phyloP scores from a whole-genome alignment of 2,113 vertebrate genomes.

The Shinisaurus crocodilurus region DNA sequence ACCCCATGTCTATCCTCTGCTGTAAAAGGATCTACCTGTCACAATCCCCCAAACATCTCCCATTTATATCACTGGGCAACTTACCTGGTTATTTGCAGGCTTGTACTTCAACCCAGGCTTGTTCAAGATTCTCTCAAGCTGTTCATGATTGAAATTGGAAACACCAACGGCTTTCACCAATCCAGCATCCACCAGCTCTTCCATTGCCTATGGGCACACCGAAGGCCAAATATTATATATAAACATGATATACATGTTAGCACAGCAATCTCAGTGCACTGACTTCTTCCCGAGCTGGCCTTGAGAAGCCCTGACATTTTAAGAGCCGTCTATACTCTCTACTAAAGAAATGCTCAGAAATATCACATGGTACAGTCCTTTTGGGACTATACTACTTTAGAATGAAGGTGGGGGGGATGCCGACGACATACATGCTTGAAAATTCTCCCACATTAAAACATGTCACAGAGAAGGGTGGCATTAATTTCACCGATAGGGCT shows the following conservation, averaged over 20 bases:
- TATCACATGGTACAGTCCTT: not conserved
- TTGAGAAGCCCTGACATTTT: not conserved
- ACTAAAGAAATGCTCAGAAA: not conserved
- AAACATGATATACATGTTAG: not conserved
- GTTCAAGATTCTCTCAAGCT: conserved; percentile 87
- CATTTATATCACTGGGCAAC: not conserved
- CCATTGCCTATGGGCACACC: conserved; percentile 83
- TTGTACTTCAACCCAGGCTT: conserved; percentile 91
- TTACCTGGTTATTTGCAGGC: conserved; percentile 90
- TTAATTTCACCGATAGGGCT: too few species aligned
- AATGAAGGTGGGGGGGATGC: not conserved
- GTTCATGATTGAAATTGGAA: conserved; percentile 93
- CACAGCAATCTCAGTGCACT: not conserved
- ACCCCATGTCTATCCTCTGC: not conserved
- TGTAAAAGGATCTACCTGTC: not conserved
- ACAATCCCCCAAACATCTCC: not conserved
- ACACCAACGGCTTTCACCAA: conserved; percentile 90
- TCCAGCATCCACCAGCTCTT: conserved; percentile 89
- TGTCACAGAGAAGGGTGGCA: too few species aligned
- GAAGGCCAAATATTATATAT: not conserved
- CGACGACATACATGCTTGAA: not conserved
- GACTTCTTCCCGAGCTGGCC: not conserved
- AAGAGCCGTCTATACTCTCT: not conserved
- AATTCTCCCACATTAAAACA: not conserved
- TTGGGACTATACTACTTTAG: not conserved